Evolutionary conservation across 2,113 vertebrate genomes (phyloP).

Genomic region (Amphilophus citrinellus): DNA sequence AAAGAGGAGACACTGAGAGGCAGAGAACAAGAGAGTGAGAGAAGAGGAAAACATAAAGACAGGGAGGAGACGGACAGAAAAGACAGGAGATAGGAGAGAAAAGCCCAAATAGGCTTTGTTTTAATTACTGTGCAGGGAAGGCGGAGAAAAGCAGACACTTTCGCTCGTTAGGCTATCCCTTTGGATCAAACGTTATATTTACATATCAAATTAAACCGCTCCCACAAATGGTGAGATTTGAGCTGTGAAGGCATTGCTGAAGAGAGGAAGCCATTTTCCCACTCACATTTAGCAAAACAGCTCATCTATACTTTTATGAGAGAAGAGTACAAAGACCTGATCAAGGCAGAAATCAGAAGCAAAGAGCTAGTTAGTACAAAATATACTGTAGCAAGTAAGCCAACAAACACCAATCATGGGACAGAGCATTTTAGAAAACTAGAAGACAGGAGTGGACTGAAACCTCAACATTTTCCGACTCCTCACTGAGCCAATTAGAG

Average conservation of each 20-base stretch:
- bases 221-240: constrained; percentile 89
- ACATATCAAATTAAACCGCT: constrained; percentile 97
- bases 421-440: constrained; percentile 81
- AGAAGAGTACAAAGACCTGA: constrained; percentile 46
- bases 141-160: constrained; percentile 69
- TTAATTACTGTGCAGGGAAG: constrained; percentile 85
- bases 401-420: constrained; percentile 20
- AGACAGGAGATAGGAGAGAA: constrained; percentile 63
- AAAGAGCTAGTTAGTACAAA: constrained; percentile 55
- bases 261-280: constrained; percentile 88
- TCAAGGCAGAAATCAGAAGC: constrained; percentile 23
- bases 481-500: constrained; percentile 91
- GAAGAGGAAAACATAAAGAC: constrained; percentile 60
- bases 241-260: constrained; percentile 86
- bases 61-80: constrained; percentile 68
- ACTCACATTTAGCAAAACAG: constrained; percentile 76
- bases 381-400: constrained; percentile 12
- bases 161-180: constrained; percentile 89
- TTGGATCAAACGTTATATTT: constrained; percentile 94
- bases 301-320: constrained; percentile 81
- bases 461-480: constrained; percentile 89
- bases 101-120: constrained; percentile 85
- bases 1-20: constrained; percentile 79
- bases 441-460: constrained; percentile 87
- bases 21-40: constrained; percentile 54